These are phyloP conservation scores for Petrolisthes manimaculis DNA, from an alignment of 2,888 invertebrate species.

Conservation along the genomic window DNA sequence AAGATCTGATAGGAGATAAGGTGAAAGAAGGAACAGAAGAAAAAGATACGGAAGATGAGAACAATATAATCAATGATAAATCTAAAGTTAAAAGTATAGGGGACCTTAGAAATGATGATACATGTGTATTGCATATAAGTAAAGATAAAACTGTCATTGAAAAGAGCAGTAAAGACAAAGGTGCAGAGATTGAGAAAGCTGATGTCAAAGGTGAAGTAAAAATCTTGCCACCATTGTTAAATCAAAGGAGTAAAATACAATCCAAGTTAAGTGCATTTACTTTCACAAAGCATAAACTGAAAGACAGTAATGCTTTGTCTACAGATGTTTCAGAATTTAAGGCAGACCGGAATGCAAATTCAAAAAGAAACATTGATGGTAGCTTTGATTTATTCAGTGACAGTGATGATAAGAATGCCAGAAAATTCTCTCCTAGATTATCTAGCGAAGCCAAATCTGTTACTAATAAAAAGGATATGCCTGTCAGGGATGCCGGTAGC, in stretches of 20 bases:
- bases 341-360: background rate
- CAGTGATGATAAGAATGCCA: background rate
- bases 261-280: slow-evolving; percentile 30
- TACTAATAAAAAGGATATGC: too few species aligned
- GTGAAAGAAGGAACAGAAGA: background rate
- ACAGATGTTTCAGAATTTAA: background rate
- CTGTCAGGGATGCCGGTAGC: too few species aligned
- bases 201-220: background rate
- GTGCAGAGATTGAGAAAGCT: too few species aligned
- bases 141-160: too few species aligned
- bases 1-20: background rate
- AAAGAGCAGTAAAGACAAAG: too few species aligned
- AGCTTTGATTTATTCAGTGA: slow-evolving; percentile 3
- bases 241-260: slow-evolving; percentile 28
- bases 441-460: background rate
- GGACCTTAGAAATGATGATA: too few species aligned
- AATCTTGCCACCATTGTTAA: background rate
- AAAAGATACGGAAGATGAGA: background rate
- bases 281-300: background rate
- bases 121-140: too few species aligned
- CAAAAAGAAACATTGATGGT: slow-evolving; percentile 9
- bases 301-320: background rate
- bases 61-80: too few species aligned
- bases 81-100: too few species aligned
- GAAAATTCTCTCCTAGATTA: background rate